A percentile compares a stretch with the other conserved stretches of the same genome.
Evolutionary conservation across 2,797 vertebrate species (phyloP).

Genomic region (Ctenopoma kingsleyae): DNA sequence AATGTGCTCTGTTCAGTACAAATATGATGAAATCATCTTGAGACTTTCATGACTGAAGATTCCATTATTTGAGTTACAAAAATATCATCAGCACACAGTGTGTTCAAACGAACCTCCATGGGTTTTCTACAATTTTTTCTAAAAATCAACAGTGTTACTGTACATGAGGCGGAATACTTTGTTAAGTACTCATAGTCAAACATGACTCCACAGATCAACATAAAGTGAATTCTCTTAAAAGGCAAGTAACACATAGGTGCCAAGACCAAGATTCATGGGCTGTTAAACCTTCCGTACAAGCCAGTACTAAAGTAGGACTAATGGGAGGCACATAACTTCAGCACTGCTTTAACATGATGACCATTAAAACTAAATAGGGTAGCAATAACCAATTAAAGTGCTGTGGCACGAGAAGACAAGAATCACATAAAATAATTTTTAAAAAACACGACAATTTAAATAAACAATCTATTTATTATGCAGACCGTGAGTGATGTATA

Average conservation of each 20-base stretch:
- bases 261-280: not conserved
- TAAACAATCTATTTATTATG: too few relatives aligned
- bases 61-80: conserved; percentile 46
- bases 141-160: conserved; percentile 8
- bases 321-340: not conserved
- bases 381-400: too few relatives aligned
- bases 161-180: not conserved
- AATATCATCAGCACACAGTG: conserved; percentile 37
- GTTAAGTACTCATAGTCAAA: not conserved
- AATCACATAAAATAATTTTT: too few relatives aligned
- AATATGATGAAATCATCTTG: conserved; percentile 46
- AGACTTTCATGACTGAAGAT: conserved; percentile 45
- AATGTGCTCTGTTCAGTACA: conserved; percentile 40
- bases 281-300: not conserved
- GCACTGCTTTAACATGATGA: not conserved
- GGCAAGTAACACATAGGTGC: not conserved
- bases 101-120: conserved; percentile 12
- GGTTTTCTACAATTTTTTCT: conserved; percentile 21
- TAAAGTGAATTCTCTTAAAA: not conserved
- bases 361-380: not conserved
- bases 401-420: too few relatives aligned
- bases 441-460: too few relatives aligned
- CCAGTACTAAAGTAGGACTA: not conserved
- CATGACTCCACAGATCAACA: not conserved
- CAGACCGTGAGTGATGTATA: too few relatives aligned